A percentile compares a stretch with the other conserved stretches of the same genome.
These are phyloP conservation scores for Spondyliosoma cantharus DNA, from an alignment of 2,797 vertebrate genomes.

Conservation along the genomic window DNA sequence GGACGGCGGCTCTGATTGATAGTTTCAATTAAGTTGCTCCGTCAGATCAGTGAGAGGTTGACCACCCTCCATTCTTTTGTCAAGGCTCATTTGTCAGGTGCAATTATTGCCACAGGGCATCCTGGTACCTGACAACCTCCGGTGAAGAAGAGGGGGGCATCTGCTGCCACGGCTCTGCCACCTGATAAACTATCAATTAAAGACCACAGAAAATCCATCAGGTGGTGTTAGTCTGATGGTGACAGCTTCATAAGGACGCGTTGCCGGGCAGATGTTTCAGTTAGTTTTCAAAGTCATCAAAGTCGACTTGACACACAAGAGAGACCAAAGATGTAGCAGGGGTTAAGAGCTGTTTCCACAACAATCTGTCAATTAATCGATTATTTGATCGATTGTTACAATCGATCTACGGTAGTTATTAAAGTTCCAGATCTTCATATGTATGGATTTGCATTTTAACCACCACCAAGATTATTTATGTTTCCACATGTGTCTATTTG, in stretches of 20 bases:
- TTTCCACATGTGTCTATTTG: too few relatives aligned
- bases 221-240: constrained; percentile 23
- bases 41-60: constrained; percentile 68
- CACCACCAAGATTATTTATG: too few relatives aligned
- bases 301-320: background rate
- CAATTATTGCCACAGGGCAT: constrained; percentile 69
- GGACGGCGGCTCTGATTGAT: constrained; percentile 71
- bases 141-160: constrained; percentile 49
- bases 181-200: constrained; percentile 48
- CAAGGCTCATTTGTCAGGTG: constrained; percentile 73
- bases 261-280: constrained; percentile 6
- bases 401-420: background rate
- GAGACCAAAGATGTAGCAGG: background rate
- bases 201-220: constrained; percentile 34
- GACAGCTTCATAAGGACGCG: constrained; percentile 46
- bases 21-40: constrained; percentile 76
- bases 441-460: background rate
- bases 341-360: background rate
- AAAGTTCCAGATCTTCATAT: background rate
- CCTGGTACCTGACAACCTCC: constrained; percentile 54
- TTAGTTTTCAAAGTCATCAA: constrained; percentile 22
- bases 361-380: background rate
- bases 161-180: constrained; percentile 36
- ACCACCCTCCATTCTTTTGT: constrained; percentile 71
- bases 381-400: background rate